Evolutionary conservation across 2,888 invertebrate species (phyloP), one percentile per base, ranked within the genome.

Genomic region (Polyploca ridens): DNA sequence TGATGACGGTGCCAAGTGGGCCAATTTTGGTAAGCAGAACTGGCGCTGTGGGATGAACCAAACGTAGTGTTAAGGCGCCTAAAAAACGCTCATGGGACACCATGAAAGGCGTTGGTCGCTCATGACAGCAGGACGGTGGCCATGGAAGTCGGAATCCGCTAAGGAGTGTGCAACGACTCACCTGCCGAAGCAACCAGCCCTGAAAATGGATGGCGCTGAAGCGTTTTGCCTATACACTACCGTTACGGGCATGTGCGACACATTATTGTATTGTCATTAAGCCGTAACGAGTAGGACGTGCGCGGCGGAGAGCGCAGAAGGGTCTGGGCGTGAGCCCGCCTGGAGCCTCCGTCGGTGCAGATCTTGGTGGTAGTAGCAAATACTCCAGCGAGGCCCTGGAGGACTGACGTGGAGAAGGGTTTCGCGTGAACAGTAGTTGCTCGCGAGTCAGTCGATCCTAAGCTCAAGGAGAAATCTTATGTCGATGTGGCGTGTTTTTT

Each of bases 21-120:
- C 95, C 95, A 95, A 87, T 95, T 96, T 96, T 96, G 95, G 96
- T 96, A 96, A 96, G 96, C 96, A 96, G 96, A 96, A 96, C 96
- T 96, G 96, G 96, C 95, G 96, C 95, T 96, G 96, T 95, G 96
- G 94, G 94, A 46, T 46, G 46, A 46, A 46, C 46, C 46, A 46
- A 46, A 46, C 46, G 46, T 46, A 46, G 46, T 46, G 95, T 95
- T 96, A 96, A 95, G 95, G 96, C 94, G 95, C 95, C 95, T 84
- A 91, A 95, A 90, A 90, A 92, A 95, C 94, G 95, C 95, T 84
- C 78, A 85, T 76, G 73, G 83, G 77, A 35, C 35, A 35, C 35
- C 35, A 35, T 35, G 35, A 35, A 35, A 35, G 35, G 95, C 91
- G 95, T 95, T 95, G 94, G 94, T 95, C 91, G 94, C 35, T 35